Percentiles rank a stretch among this genome's conserved stretches.
Conservation (phyloP, 2,888 invertebrate species). For the Leptinotarsa juncta region DNA sequence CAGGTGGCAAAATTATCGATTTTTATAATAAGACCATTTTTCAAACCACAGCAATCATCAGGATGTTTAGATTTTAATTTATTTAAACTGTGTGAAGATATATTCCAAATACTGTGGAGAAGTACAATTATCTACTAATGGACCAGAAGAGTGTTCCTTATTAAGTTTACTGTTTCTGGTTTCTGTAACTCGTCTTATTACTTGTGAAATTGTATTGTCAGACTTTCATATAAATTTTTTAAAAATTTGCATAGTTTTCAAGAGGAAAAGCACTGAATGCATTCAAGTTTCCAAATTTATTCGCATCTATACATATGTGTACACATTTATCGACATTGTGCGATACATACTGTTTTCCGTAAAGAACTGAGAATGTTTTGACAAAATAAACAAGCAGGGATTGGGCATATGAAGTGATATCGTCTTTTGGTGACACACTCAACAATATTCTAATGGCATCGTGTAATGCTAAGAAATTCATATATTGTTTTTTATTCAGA, state of each 20-base stretch:
- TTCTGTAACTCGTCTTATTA: conserved; percentile 20
- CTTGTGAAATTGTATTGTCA: conserved; percentile 25
- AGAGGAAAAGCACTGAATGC: conserved; percentile 24
- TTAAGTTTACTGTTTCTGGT: conserved; percentile 7
- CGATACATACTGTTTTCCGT: conserved; percentile 21
- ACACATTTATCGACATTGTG: conserved; percentile 28
- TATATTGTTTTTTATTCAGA: conserved; percentile 28
- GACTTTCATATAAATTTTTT: no score
- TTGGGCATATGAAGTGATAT: conserved; percentile 23
- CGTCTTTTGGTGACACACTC: conserved; percentile 8
- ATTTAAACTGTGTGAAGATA: conserved; percentile 26
- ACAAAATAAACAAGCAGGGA: conserved; percentile 24
- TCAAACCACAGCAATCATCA: conserved; percentile 27
- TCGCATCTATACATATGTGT: conserved; percentile 19
- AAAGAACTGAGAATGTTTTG: conserved; percentile 16
- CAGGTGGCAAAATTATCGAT: conserved; percentile 27
- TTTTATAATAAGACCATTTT: conserved; percentile 23
- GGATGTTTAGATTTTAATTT: conserved; percentile 28
- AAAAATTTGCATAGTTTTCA: conserved; percentile 17
- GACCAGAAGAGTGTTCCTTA: conserved; percentile 18
- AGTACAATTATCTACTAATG: conserved; percentile 20
- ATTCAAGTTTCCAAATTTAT: conserved; percentile 23
- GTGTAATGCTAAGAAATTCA: conserved; percentile 32
- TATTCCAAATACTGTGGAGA: conserved; percentile 25
- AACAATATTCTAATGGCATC: conserved; percentile 31